Evolutionary conservation across 2,113 vertebrate species (phyloP), one percentile per base, ranked within the genome.

Genomic region (Cryptotis parvus): DNA sequence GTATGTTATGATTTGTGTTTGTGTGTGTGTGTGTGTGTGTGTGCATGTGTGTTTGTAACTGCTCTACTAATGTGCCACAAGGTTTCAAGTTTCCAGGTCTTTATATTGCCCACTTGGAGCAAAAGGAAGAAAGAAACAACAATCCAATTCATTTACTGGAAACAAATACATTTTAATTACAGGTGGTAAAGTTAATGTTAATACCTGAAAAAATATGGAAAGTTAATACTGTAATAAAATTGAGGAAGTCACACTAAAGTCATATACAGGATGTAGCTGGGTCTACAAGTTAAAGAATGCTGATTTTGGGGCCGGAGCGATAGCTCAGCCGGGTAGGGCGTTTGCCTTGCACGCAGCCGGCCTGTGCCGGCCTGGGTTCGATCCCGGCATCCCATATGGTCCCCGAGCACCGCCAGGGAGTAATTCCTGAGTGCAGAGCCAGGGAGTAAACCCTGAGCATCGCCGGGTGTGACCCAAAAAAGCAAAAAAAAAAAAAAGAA

Each of bases 131-230:
- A 65, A 37, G 6, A 70, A 35, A 6, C 4, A 70, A 69, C 3
- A 69, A 69, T 69, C 55, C 22, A 9, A 8, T 81, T 18, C n/a
- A 83, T 91, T 94, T 83, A 37, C 91, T 89, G 4, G 76, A 65
- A 79, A 33, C 41, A 26, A n/a, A 11, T 70, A 35, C 11, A 49
- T 49, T 49, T 70, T 70, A 37, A 52, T 2, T 66, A 41, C 37
- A 58, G 55, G 55, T 69, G 1, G 63, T 93, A 81, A 26, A 35
- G 63, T n/a, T 55, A 5, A 27, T 81, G 66, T 29, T 14, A 89
- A 8, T 1, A 18, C 73, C 86, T 90, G 18, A 58, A 58, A 58
- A 58, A 58, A 15, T 24, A n/a, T n/a, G n/a, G n/a, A 58, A 24
- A 58, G 45, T 12, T 49, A 49, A 49, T 49, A 2, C 14, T 6